Evolutionary conservation across 2,113 vertebrate genomes (phyloP).

Genomic region (Fulica atra): DNA sequence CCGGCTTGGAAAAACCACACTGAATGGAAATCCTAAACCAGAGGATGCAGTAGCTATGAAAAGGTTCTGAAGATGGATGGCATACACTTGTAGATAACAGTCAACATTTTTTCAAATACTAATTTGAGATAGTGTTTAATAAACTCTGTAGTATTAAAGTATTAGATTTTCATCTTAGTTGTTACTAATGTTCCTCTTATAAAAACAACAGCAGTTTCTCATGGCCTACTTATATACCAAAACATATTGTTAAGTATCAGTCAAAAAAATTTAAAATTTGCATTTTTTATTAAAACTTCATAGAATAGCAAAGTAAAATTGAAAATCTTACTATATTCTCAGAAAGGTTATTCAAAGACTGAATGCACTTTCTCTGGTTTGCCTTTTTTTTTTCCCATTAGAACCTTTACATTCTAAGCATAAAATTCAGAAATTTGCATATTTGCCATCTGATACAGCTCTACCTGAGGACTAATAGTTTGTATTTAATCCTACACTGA

Average conservation of each 20-base stretch:
- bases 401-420: background rate
- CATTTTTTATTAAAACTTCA: background rate
- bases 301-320: background rate
- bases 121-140: background rate
- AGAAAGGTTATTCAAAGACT: background rate
- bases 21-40: background rate
- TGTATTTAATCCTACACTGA: background rate
- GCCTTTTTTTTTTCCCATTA: background rate
- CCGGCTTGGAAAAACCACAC: background rate
- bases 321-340: background rate
- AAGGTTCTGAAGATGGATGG: background rate
- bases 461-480: background rate
- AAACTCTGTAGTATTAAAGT: background rate
- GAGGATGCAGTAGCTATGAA: background rate
- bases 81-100: background rate
- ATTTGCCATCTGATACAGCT: background rate
- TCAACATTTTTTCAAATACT: background rate
- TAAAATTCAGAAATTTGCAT: background rate
- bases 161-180: background rate
- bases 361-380: background rate
- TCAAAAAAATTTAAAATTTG: background rate
- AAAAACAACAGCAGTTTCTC: background rate
- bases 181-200: background rate
- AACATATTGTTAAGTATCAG: background rate
- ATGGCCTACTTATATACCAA: background rate